These are phyloP conservation scores for Gila orcuttii DNA, from an alignment of 2,113 vertebrate species.

Conservation along the genomic window DNA sequence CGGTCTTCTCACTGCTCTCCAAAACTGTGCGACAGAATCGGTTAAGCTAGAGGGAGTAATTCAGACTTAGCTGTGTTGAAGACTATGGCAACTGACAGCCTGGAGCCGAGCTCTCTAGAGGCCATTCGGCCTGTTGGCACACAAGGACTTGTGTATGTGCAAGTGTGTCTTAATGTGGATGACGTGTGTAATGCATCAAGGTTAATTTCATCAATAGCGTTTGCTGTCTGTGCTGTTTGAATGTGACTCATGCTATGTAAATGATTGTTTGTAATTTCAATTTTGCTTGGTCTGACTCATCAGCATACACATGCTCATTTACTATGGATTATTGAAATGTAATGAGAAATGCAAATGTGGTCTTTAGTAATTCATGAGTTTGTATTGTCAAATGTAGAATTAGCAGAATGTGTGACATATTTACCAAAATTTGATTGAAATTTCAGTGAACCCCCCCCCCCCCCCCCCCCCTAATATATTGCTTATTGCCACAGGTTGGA, in stretches of 20 bases:
- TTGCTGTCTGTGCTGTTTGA: neutral
- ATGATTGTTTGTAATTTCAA: neutral
- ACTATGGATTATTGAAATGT: neutral
- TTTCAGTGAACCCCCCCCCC: too few species aligned
- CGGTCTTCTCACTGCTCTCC: neutral
- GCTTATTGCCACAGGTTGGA: neutral
- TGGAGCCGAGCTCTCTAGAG: constrained; percentile 40
- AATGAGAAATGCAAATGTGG: constrained; percentile 11
- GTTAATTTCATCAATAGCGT: constrained; percentile 22
- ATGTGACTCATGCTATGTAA: constrained; percentile 20
- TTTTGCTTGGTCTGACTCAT: neutral
- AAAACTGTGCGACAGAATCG: neutral
- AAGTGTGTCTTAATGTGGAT: neutral
- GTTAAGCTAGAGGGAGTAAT: constrained; percentile 37
- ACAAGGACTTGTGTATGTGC: neutral
- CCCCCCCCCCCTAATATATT: neutral
- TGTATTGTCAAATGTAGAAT: constrained; percentile 18
- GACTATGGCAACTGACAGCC: constrained; percentile 62
- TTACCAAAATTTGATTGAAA: too few species aligned
- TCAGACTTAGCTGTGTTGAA: constrained; percentile 28
- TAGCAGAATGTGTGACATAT: neutral
- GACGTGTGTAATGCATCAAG: neutral
- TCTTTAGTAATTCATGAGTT: neutral
- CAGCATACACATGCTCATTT: neutral
- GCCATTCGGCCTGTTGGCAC: constrained; percentile 32